Evolutionary conservation across 1,140 invertebrate species (phyloP).

Genomic region (Bradynema listronoti): DNA sequence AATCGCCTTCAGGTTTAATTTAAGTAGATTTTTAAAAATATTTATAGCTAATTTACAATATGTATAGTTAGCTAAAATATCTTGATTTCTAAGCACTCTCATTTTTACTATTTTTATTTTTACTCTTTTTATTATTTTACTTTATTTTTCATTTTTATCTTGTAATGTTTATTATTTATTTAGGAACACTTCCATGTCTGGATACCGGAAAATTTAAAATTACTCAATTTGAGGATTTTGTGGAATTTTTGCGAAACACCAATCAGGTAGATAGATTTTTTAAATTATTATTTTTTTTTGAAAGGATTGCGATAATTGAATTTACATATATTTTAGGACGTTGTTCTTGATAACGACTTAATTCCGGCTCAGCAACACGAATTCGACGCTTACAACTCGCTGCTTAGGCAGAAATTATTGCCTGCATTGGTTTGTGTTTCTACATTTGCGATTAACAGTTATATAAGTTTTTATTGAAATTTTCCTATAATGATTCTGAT

Average conservation of each 20-base stretch:
- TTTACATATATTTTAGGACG: constrained; percentile 14
- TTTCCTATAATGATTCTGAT: not conserved
- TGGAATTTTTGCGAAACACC: constrained; percentile 36
- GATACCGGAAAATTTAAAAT: constrained; percentile 16
- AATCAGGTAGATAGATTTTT: constrained; percentile 20
- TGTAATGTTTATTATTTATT: no score
- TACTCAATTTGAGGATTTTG: constrained; percentile 27
- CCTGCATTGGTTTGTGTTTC: constrained; percentile 19
- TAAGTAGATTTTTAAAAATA: not conserved
- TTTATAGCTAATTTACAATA: not conserved
- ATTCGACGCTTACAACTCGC: constrained; percentile 24
- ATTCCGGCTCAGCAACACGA: constrained; percentile 24
- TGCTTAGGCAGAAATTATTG: constrained; percentile 24
- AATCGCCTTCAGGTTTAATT: constrained; percentile 19
- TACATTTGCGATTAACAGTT: not conserved
- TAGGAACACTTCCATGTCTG: constrained; percentile 32
- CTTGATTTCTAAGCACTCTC: no score
- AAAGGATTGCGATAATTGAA: not conserved
- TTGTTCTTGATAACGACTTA: constrained; percentile 27
- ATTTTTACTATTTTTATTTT: no score
- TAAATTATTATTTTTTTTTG: not conserved
- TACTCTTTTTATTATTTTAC: no score
- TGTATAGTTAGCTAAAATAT: no score
- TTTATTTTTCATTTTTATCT: no score
- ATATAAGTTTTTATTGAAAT: not conserved